Evolutionary conservation across 2,888 invertebrate species (phyloP), one percentile per base, ranked within the genome.

Genomic region (Lycophotia porphyrea): DNA sequence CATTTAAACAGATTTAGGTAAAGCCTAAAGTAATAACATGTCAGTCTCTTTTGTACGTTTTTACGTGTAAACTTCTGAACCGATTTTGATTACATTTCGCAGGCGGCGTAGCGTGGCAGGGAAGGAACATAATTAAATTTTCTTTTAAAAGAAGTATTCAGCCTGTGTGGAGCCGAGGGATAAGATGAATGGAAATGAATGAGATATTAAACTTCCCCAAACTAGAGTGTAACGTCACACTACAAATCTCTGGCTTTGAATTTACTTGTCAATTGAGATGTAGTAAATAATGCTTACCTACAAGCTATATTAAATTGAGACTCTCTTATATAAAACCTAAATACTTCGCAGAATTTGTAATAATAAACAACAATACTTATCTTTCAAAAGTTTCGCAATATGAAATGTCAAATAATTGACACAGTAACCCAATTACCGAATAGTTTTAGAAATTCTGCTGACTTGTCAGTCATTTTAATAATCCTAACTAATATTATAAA

Each of bases 41-140:
- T 4, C n/a, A 24, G 44, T 47, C 11, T 63, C 24, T 78, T 69
- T 47, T 55, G 34, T 49, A 34, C 5, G 18, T 42, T 39, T 58
- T 76, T 9, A 31, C n/a, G 67, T 27, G 15, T n/a, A 47, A 76
- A 52, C 36, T 70, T 24, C 31, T 60, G 21, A 80, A 44, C 36
- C 24, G 31, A 39, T 52, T 58, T 65, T 72, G 8, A 71, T 78
- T 72, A 66, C 21, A 72, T 71, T 66, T 36, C 1, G 36, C 31
- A 36, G 42, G 1, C 21, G 24, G n/a, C 13, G n/a, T 13, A n/a
- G 31, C 60, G 3, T 24, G 39, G 47, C 15, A n/a, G 21, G 34
- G 34, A 13, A 78, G 18, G 13, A 31, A 36, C 8, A 13, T 68
- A 47, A 55, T 69, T 8, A 47, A 55, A 47, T 47, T 58, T 52